These are phyloP conservation scores for Danio jaintianensis DNA, from an alignment of 2,797 vertebrate species.

Conservation along the genomic window DNA sequence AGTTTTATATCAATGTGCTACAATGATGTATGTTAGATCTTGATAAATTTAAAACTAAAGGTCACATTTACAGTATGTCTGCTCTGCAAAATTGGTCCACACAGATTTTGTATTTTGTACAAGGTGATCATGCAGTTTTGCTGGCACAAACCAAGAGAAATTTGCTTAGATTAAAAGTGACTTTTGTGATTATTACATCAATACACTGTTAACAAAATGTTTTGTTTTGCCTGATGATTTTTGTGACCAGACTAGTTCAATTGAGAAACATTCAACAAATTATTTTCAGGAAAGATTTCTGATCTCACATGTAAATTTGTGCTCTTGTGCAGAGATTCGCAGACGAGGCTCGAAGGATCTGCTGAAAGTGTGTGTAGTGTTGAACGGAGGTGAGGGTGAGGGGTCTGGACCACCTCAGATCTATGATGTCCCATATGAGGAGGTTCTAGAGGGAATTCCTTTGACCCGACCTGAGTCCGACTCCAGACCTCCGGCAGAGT, in stretches of 20 bases:
- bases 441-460: conserved; percentile 78
- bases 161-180: not conserved
- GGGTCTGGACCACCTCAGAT: conserved; percentile 81
- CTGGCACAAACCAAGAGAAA: not conserved
- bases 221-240: too few relatives aligned
- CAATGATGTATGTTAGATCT: not conserved
- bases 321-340: conserved; percentile 83
- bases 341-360: conserved; percentile 93
- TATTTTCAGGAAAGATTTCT: not conserved
- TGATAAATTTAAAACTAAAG: not conserved
- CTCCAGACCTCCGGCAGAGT: conserved; percentile 86
- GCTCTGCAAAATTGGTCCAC: not conserved
- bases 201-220: not conserved
- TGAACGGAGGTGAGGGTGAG: conserved; percentile 79
- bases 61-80: not conserved
- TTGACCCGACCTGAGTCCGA: conserved; percentile 87
- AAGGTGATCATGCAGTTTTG: not conserved
- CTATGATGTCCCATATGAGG: conserved; percentile 91
- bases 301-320: not conserved
- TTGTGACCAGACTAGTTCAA: not conserved
- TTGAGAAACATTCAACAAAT: too few relatives aligned
- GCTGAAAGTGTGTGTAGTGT: conserved; percentile 88
- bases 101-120: not conserved
- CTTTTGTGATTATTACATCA: not conserved
- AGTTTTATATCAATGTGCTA: not conserved